Base-by-base conservation (phyloP, 2,888 invertebrate species). In the Laspeyria flexula region DNA sequence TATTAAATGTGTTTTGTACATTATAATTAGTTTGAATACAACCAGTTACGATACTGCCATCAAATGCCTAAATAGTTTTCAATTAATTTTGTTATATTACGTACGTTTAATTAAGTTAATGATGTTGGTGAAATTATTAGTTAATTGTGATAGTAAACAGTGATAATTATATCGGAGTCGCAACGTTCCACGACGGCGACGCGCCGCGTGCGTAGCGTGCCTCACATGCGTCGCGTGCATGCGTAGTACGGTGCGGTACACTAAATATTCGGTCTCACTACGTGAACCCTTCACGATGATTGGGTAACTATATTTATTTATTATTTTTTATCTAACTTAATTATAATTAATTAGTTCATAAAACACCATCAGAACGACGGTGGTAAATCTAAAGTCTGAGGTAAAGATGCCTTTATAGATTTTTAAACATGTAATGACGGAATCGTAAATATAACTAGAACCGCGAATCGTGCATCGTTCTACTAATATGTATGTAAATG, bases 341-440 rank as follows among this genome's bases (percentile, higher is more conserved):
- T 81, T 83, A 81, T 86, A 85, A 83, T 75, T 77, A 85, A 84
- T 86, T 90, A 90, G 88, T 86, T 85, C 67, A 77, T 88, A 88
- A 78, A 73, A 75, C 90, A 87, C 88, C 89, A 84, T 86, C 86
- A 81, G 77, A 81, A 81, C 81, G 88, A 83, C 77, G 91, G 90
- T 89, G 90, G 88, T 81, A 86, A 90, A 89, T 88, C 88, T 90
- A 88, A 92, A 92, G 92, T 92, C 92, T 92, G 92, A 92, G 91
- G 91, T 91, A 85, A 90, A 89, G 91, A 90, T 91, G 92, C 92
- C 92, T 92, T 92, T 87, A 86, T 92, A 92, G 92, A 91, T 90
- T 90, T 88, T 87, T 88, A 88, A 90, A 85, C 83, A 73, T 79
- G 75, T 83, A 87, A 84, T 81, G 83, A 88, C 75, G 82, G 82